These are phyloP conservation scores for Oxystoma pomonae DNA, from an alignment of 2,888 invertebrate species.

Conservation along the genomic window DNA sequence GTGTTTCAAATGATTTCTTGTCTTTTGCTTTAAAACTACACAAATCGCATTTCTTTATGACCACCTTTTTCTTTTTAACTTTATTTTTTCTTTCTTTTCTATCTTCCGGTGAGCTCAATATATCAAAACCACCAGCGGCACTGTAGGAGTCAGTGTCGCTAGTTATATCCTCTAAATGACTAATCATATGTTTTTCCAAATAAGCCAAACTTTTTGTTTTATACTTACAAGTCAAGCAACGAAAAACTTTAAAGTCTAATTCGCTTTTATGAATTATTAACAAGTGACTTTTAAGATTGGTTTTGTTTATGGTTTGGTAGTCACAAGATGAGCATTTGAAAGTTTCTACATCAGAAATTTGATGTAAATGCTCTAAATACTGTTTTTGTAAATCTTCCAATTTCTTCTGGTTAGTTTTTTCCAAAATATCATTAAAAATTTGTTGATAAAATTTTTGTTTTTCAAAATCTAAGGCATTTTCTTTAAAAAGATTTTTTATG, in stretches of 20 bases:
- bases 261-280: neutral
- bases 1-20: neutral
- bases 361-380: neutral
- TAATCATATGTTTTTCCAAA: neutral
- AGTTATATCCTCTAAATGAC: neutral
- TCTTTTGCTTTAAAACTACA: neutral
- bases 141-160: neutral
- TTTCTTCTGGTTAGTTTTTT: neutral
- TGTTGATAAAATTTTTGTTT: neutral
- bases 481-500: neutral
- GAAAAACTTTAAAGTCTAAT: neutral
- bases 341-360: neutral
- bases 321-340: neutral
- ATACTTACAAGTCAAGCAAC: neutral
- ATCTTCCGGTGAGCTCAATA: neutral
- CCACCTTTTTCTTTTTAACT: neutral
- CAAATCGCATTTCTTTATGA: neutral
- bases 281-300: neutral
- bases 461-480: neutral
- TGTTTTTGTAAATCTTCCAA: neutral
- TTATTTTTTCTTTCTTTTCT: neutral
- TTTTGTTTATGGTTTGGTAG: neutral
- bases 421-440: neutral
- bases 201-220: neutral
- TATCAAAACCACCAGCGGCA: neutral